A percentile compares a stretch with the other conserved stretches of the same genome.
These are phyloP conservation scores for Pygoscelis adeliae DNA, from an alignment of 2,113 vertebrate genomes.

Conservation along the genomic window DNA sequence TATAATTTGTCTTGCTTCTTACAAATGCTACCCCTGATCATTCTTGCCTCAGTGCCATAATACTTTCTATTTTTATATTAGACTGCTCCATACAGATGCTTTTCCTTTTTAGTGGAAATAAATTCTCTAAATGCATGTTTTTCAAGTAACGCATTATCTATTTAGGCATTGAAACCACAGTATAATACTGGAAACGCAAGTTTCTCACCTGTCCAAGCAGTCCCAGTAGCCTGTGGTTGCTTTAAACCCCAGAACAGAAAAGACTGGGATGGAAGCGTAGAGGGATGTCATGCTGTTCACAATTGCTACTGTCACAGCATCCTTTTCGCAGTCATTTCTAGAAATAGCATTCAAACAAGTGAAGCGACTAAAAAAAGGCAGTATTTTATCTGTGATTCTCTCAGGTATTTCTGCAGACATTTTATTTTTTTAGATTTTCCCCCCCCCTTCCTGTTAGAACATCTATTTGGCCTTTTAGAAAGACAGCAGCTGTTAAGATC, in stretches of 20 bases:
- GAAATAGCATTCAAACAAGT: neutral
- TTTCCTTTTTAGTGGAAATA: neutral
- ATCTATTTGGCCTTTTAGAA: neutral
- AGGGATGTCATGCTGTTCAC: slow-evolving; percentile 91
- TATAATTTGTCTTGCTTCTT: neutral
- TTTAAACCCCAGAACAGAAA: slow-evolving; percentile 93
- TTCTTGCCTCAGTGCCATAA: neutral
- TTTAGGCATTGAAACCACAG: neutral
- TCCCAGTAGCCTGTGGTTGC: slow-evolving; percentile 76
- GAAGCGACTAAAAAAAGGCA: neutral
- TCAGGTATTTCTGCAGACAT: neutral
- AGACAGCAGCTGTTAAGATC: neutral
- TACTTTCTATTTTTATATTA: neutral
- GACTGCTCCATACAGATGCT: neutral
- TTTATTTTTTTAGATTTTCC: neutral
- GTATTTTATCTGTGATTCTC: neutral
- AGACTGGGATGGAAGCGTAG: slow-evolving; percentile 87
- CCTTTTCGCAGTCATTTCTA: slow-evolving; percentile 91
- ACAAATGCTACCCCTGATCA: neutral
- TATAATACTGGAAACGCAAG: neutral
- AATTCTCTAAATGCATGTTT: neutral
- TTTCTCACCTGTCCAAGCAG: slow-evolving; percentile 80
- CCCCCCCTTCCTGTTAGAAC: neutral
- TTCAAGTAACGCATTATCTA: neutral
- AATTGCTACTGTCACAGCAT: slow-evolving; percentile 84